Conservation (phyloP, 2,113 vertebrate genomes). For the Tachuris rubrigastra region DNA sequence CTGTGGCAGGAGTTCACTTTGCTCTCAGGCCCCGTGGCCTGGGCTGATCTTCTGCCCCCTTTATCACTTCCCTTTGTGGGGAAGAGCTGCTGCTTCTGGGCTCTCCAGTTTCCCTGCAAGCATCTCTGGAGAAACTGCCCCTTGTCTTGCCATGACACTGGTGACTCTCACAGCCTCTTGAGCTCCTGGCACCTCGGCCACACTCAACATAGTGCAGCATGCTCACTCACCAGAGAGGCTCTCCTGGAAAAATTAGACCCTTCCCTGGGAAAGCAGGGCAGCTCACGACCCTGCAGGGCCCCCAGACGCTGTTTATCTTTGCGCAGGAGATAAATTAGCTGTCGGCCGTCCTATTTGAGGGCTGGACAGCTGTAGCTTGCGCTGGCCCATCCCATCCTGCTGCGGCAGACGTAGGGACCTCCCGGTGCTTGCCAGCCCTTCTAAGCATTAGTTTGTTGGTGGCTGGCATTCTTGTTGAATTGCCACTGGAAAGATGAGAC, state of each 20-base stretch:
- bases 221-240: not conserved
- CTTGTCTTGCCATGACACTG: not conserved
- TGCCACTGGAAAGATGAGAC: not conserved
- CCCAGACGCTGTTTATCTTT: conserved; percentile 40
- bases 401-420: not conserved
- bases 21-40: accelerated
- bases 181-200: not conserved
- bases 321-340: conserved; percentile 25
- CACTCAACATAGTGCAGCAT: accelerated
- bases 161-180: accelerated
- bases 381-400: not conserved
- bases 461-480: not conserved
- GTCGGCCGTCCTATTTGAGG: not conserved
- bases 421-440: not conserved
- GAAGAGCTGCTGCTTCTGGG: not conserved
- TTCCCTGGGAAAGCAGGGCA: not conserved
- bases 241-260: not conserved
- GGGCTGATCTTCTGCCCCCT: not conserved
- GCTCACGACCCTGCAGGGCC: not conserved
- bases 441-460: not conserved
- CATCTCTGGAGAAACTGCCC: not conserved
- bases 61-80: accelerated
- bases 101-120: not conserved
- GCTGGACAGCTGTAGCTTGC: not conserved
- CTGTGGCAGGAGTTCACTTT: not conserved